phyloP scores from a whole-genome alignment of 2,113 vertebrate species.

The Psophia crepitans region DNA sequence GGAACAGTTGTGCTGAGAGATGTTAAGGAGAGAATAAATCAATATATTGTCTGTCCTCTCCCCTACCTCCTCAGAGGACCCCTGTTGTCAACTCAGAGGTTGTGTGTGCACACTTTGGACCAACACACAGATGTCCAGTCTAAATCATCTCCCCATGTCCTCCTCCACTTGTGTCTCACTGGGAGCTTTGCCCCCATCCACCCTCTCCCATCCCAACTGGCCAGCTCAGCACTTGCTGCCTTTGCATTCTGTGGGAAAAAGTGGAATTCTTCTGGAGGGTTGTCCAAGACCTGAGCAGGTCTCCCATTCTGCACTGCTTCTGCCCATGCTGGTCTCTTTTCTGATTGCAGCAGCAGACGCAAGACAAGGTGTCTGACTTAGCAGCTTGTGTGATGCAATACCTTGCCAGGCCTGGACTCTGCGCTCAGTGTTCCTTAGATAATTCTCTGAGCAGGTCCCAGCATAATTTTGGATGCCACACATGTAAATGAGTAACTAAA shows the following conservation, averaged over 20 bases:
- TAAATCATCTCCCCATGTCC: not conserved
- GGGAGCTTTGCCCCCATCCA: not conserved
- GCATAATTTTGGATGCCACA: not conserved
- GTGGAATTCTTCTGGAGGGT: not conserved
- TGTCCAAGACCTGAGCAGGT: not conserved
- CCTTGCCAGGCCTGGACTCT: fast-evolving
- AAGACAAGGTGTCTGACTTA: not conserved
- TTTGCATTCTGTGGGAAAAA: not conserved
- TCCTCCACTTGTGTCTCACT: not conserved
- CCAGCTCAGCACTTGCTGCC: not conserved
- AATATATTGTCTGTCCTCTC: not conserved
- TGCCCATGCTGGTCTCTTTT: not conserved
- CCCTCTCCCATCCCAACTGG: not conserved
- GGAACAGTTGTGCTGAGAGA: not conserved
- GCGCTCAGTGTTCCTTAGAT: not conserved
- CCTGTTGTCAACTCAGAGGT: not conserved
- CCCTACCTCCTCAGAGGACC: not conserved
- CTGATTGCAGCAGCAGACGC: not conserved
- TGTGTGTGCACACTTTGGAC: not conserved
- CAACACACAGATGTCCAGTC: not conserved
- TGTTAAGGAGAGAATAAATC: not conserved
- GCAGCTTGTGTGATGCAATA: not conserved
- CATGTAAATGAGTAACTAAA: not conserved
- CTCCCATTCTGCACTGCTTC: not conserved
- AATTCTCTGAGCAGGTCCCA: not conserved